These are phyloP conservation scores for Elaphurus davidianus DNA, from an alignment of 2,113 vertebrate genomes.

Conservation along the genomic window DNA sequence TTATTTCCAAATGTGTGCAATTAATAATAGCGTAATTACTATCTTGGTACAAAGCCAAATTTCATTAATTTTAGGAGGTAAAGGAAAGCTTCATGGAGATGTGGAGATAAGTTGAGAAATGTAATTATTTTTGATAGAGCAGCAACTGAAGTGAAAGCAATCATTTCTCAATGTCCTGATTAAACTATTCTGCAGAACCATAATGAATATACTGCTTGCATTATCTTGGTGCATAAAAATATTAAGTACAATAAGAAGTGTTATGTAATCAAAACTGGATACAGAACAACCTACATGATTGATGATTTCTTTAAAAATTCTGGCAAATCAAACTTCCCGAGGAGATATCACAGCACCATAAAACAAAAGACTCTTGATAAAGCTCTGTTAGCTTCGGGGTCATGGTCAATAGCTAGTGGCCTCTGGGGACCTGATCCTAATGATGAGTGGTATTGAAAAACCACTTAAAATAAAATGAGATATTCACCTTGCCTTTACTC, in stretches of 20 bases:
- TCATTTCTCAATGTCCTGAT: constrained; percentile 13
- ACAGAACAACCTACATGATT: not conserved
- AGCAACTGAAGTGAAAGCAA: not conserved
- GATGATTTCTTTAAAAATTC: not conserved
- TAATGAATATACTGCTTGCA: not conserved
- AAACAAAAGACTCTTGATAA: not conserved
- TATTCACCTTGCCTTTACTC: constrained; percentile 30
- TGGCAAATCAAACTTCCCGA: not conserved
- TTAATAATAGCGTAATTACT: not conserved
- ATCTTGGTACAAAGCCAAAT: not conserved
- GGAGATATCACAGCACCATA: not conserved
- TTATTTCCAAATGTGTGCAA: constrained; percentile 26
- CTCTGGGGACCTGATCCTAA: not conserved
- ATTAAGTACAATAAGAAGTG: not conserved
- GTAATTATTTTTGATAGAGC: not conserved
- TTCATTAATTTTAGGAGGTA: constrained; percentile 22
- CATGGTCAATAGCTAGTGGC: not conserved
- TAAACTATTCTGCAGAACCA: not conserved
- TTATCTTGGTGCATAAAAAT: constrained; percentile 15
- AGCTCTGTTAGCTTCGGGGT: not conserved
- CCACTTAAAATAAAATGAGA: constrained; percentile 49
- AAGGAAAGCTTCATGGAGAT: not conserved
- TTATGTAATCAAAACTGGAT: not conserved
- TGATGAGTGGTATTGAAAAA: constrained; percentile 14
- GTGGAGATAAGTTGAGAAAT: not conserved